Conservation (phyloP, 2,888 invertebrate species). For the Rosalia funebris region DNA sequence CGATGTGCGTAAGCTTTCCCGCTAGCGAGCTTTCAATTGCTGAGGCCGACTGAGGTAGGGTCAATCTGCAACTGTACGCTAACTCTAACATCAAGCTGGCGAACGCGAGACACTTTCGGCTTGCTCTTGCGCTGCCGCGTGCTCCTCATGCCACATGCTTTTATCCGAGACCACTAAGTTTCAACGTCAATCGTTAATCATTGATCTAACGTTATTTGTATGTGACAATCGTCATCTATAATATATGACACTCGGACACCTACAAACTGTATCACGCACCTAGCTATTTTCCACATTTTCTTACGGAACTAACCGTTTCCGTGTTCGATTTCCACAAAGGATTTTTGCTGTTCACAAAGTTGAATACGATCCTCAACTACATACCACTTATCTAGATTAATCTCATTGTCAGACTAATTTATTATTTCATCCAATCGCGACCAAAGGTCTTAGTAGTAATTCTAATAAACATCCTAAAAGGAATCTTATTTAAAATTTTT, state of each 20-base stretch:
- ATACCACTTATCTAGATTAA: too few species aligned
- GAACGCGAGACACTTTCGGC: constrained; percentile 49
- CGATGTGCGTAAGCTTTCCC: constrained; percentile 29
- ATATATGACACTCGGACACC: constrained; percentile 34
- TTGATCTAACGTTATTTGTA: constrained; percentile 58
- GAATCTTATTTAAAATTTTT: too few species aligned
- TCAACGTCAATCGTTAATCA: constrained; percentile 54
- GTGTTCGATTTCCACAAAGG: too few species aligned
- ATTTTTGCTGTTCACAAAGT: too few species aligned
- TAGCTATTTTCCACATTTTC: too few species aligned
- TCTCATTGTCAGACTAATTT: too few species aligned
- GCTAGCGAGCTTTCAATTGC: constrained; percentile 30
- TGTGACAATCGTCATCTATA: constrained; percentile 53
- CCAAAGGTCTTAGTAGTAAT: too few species aligned
- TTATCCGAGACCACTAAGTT: constrained; percentile 51
- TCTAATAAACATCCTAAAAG: too few species aligned
- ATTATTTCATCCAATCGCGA: too few species aligned
- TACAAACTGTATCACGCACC: too few species aligned
- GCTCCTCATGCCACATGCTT: constrained; percentile 52
- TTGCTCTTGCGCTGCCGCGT: constrained; percentile 57
- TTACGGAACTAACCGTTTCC: too few species aligned
- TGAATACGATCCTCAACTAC: too few species aligned
- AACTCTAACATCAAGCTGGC: constrained; percentile 47
- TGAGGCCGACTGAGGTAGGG: constrained; percentile 46
- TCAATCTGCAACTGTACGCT: constrained; percentile 59